Conservation (phyloP, 2,888 invertebrate species). For the Agriopis marginaria region DNA sequence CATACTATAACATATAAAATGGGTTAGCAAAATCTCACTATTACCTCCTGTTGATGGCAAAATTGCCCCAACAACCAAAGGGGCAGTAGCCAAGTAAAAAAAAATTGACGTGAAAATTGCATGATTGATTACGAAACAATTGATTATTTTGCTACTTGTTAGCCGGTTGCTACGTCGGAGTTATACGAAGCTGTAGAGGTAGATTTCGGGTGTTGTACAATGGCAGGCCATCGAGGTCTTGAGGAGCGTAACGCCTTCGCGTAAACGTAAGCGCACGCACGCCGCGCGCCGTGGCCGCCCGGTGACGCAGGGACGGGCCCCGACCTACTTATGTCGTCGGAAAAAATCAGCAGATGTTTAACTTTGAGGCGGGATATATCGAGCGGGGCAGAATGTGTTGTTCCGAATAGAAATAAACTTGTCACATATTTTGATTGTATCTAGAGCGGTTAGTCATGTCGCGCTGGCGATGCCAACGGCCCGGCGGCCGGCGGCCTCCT, state of each 20-base stretch:
- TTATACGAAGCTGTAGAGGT: not conserved
- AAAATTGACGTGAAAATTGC: not conserved
- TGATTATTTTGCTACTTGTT: not conserved
- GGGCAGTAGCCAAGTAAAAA: no score
- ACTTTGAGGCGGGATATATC: conserved; percentile 80
- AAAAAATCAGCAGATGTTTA: conserved; percentile 85
- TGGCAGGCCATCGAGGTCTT: conserved; percentile 9
- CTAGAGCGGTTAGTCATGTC: conserved; percentile 85
- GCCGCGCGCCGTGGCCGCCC: conserved; percentile 61
- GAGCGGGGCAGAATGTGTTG: conserved; percentile 81
- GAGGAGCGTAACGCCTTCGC: conserved; percentile 70
- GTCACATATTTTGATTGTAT: conserved; percentile 87
- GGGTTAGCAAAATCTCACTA: no score
- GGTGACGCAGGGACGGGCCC: conserved; percentile 83
- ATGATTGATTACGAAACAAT: conserved; percentile 7
- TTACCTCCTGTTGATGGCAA: no score
- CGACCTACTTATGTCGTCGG: conserved; percentile 85
- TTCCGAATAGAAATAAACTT: conserved; percentile 86
- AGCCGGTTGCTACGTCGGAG: not conserved
- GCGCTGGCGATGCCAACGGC: conserved; percentile 83
- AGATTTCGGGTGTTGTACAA: conserved; percentile 6
- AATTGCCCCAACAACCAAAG: no score
- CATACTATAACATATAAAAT: no score
- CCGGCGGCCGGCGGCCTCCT: conserved; percentile 65
- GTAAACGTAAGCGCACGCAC: conserved; percentile 73